Evolutionary conservation across 92 coral and sea anemone species (phyloP).

Genomic region (Parazoanthus darwini): DNA sequence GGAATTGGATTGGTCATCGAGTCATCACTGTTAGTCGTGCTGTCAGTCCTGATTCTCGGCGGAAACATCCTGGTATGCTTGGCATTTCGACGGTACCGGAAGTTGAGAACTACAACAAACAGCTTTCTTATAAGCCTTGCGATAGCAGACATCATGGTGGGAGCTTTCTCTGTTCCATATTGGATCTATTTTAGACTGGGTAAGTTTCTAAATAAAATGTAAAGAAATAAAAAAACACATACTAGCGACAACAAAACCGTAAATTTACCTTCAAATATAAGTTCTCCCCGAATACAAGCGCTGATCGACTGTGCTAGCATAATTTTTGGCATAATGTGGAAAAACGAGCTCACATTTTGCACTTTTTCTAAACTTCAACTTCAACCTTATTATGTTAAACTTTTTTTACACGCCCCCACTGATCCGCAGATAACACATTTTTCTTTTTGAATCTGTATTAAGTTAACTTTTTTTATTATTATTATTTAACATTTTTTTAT

Average conservation of each 20-base stretch:
- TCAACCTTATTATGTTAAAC: no score
- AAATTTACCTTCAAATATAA: neutral
- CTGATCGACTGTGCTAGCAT: no score
- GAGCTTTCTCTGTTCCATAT: conserved; percentile 76
- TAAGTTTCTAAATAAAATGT: conserved; percentile 31
- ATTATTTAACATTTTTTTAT: no score
- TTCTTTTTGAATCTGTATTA: no score
- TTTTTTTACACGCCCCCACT: no score
- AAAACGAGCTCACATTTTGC: no score
- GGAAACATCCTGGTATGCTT: conserved; percentile 88
- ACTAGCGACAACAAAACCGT: neutral
- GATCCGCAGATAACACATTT: no score
- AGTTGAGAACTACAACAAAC: conserved; percentile 89
- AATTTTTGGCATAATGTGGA: no score
- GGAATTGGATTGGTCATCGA: conserved; percentile 56
- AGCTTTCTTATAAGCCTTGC: conserved; percentile 81
- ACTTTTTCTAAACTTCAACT: no score
- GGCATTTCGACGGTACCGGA: conserved; percentile 77
- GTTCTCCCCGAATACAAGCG: no score
- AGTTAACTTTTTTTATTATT: no score
- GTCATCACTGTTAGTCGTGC: conserved; percentile 57
- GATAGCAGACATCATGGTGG: conserved; percentile 85
- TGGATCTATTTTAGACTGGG: conserved; percentile 84
- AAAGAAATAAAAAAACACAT: neutral
- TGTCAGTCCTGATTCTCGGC: conserved; percentile 64